Evolutionary conservation across 2,888 invertebrate genomes (phyloP), one percentile per base, ranked within the genome.

Genomic region (Mallateleia sp.): DNA sequence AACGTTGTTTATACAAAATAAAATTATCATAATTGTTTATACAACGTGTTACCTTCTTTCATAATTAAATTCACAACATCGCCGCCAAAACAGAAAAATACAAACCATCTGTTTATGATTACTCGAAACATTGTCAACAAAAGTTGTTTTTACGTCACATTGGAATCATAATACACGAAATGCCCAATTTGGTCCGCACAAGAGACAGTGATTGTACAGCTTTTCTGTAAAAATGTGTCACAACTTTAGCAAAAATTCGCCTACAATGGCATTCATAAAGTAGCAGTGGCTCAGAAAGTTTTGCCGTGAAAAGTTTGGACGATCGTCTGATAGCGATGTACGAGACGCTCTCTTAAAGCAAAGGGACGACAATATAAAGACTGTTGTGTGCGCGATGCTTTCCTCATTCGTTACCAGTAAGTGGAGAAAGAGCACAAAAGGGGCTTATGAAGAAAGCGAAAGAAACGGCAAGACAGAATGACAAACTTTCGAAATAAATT

Each of bases 401-500:
- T 74, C 42, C 83, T 83, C 87, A 60, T 83, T 87, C 83, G 83
- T 87, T 87, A 83, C 83, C 45, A 42, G 80, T 80, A 87, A 87
- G 71, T 79, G 72, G 74, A 74, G 80, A 75, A 64, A 67, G 38
- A 72, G 75, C 25, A 80, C 80, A 75, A 79, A 87, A 79, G 66
- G 75, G 60, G 28, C 50, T 75, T 69, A 75, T 74, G 87, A 83
- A 83, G 82, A 64, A 82, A 86, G 64, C 74, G 87, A 79, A 87
- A 83, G 83, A 79, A 87, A 78, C 60, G 67, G 50, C 58, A 32
- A 25, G 74, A 72, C 79, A 74, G 78, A 79, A 83, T 87, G 87
- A 87, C 83, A 87, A 87, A 87, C 64, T 87, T 87, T 62, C 60
- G 50, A 87, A 74, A 87, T 87, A 87, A 87, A 87, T 83, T 64